These are phyloP conservation scores for Lepus timidus DNA, from an alignment of 2,113 vertebrate genomes.

Conservation along the genomic window DNA sequence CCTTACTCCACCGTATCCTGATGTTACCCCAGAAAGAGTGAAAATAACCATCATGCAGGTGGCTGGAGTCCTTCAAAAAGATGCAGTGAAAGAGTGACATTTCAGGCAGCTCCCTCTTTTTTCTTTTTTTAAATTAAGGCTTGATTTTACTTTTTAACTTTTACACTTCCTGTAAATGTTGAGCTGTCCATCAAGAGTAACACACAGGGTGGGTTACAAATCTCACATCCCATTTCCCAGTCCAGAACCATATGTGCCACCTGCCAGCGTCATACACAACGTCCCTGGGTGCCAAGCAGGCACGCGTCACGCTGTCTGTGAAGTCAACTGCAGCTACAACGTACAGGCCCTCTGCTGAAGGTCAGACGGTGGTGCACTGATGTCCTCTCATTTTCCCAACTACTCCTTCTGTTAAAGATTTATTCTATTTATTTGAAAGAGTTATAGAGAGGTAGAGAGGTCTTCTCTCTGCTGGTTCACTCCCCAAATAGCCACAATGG, in stretches of 20 bases:
- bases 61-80: not conserved
- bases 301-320: not conserved
- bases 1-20: not conserved
- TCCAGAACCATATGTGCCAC: not conserved
- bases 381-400: too few species aligned
- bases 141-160: slow-evolving; percentile 2
- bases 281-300: accelerated
- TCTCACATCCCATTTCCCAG: not conserved
- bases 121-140: not conserved
- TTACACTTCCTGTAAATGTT: not conserved
- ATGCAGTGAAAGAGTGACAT: not conserved
- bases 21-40: not conserved
- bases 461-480: too few species aligned
- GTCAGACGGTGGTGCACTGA: not conserved
- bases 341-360: not conserved
- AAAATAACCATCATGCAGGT: not conserved
- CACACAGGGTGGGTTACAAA: not conserved
- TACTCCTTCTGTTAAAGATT: too few species aligned
- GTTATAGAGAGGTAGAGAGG: too few species aligned
- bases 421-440: too few species aligned
- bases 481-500: too few species aligned
- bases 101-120: not conserved
- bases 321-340: not conserved
- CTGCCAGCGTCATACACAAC: not conserved
- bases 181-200: not conserved